These are phyloP conservation scores for Knipowitschia caucasica DNA, from an alignment of 2,797 vertebrate genomes.

Conservation along the genomic window DNA sequence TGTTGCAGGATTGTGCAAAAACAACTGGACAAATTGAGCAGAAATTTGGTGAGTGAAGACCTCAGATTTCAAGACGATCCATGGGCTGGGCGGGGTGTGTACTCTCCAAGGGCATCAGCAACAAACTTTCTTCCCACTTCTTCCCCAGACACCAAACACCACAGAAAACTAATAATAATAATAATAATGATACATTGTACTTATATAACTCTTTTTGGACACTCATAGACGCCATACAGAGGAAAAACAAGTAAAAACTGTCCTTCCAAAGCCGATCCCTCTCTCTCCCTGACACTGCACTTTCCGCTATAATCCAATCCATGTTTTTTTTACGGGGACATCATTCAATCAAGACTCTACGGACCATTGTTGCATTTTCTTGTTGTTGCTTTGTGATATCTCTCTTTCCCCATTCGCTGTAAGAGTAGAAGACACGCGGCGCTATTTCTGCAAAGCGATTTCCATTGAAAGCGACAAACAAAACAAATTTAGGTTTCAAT, in stretches of 20 bases:
- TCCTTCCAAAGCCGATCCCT: background rate
- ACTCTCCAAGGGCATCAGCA: too few relatives aligned
- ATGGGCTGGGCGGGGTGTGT: too few relatives aligned
- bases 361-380: background rate
- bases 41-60: too few relatives aligned
- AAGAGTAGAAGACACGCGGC: background rate
- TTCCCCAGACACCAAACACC: too few relatives aligned
- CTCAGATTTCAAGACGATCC: too few relatives aligned
- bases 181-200: too few relatives aligned
- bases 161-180: too few relatives aligned
- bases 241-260: background rate
- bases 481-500: slow-evolving; percentile 1
- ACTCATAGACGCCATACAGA: too few relatives aligned
- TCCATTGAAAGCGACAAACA: background rate
- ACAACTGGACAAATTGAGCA: too few relatives aligned
- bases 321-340: slow-evolving; percentile 3
- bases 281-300: background rate
- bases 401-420: background rate
- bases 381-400: background rate
- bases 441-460: slow-evolving; percentile 1
- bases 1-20: too few relatives aligned
- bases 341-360: slow-evolving; percentile 1
- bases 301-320: background rate
- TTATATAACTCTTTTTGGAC: too few relatives aligned
- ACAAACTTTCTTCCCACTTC: too few relatives aligned